Evolutionary conservation across 2,797 vertebrate species (phyloP).

Genomic region (Poliocrania exsul): DNA sequence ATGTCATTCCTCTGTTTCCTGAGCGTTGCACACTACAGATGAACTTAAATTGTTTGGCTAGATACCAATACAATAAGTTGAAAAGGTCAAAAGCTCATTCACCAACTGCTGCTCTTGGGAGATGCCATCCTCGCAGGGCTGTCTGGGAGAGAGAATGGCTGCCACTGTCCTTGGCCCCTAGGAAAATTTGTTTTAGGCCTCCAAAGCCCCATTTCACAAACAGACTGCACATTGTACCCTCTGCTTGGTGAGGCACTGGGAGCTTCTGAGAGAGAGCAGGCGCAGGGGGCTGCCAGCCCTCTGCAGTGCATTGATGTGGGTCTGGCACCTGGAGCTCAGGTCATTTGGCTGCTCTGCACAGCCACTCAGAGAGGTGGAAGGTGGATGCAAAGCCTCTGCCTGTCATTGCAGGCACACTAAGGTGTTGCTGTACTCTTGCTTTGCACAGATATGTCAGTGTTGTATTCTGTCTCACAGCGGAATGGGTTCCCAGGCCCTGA

Average conservation of each 20-base stretch:
- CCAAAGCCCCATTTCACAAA: not conserved
- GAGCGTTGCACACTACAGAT: not conserved
- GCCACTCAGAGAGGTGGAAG: not conserved
- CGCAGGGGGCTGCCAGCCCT: not conserved
- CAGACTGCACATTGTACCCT: conserved; percentile 46
- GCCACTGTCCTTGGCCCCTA: not conserved
- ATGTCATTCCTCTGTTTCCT: conserved; percentile 31
- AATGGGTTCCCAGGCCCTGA: not conserved
- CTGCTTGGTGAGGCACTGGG: not conserved
- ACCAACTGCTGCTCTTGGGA: not conserved
- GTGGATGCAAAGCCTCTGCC: not conserved
- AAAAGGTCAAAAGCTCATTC: conserved; percentile 66
- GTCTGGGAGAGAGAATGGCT: not conserved
- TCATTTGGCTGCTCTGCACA: rapidly evolving
- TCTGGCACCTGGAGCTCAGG: not conserved
- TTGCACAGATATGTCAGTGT: not conserved
- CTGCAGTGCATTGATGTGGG: rapidly evolving
- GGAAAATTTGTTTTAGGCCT: conserved; percentile 62
- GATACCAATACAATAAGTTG: conserved; percentile 69
- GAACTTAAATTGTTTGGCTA: conserved; percentile 67
- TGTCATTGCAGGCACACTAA: not conserved
- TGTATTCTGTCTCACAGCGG: not conserved
- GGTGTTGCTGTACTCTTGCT: not conserved
- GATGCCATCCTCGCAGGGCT: not conserved
- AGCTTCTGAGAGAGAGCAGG: not conserved